Conservation (phyloP, 1,140 invertebrate genomes). For the Subanguina moxae region DNA sequence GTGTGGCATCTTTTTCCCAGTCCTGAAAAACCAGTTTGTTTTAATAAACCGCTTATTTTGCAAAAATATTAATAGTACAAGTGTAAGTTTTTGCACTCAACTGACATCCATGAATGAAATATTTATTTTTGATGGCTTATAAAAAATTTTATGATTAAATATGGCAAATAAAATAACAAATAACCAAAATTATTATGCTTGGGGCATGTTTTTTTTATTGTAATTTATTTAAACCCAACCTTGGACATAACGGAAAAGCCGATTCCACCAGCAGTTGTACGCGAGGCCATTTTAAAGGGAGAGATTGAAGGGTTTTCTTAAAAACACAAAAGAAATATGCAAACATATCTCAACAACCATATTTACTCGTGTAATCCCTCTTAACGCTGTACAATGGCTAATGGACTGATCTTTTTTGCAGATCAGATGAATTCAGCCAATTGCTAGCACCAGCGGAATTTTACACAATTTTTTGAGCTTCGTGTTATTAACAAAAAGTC, state of each 20-base stretch:
- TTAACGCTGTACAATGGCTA: background rate
- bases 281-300: slow-evolving; percentile 50
- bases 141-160: slow-evolving; percentile 11
- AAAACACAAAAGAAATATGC: background rate
- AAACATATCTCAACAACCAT: background rate
- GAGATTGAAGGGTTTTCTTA: background rate
- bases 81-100: no score
- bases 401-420: background rate
- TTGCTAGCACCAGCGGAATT: background rate
- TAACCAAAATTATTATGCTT: no score
- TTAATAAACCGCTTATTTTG: no score
- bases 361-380: background rate
- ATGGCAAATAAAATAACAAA: slow-evolving; percentile 17
- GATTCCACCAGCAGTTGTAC: slow-evolving; percentile 58
- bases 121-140: slow-evolving; percentile 16
- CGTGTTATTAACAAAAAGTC: no score
- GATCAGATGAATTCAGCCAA: background rate
- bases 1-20: no score
- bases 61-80: no score
- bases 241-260: slow-evolving; percentile 57
- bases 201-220: no score
- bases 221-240: slow-evolving; percentile 56
- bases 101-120: no score
- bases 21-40: no score
- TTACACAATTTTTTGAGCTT: background rate